These are phyloP conservation scores for Polietes domitor DNA, from an alignment of 2,888 invertebrate genomes.

Conservation along the genomic window DNA sequence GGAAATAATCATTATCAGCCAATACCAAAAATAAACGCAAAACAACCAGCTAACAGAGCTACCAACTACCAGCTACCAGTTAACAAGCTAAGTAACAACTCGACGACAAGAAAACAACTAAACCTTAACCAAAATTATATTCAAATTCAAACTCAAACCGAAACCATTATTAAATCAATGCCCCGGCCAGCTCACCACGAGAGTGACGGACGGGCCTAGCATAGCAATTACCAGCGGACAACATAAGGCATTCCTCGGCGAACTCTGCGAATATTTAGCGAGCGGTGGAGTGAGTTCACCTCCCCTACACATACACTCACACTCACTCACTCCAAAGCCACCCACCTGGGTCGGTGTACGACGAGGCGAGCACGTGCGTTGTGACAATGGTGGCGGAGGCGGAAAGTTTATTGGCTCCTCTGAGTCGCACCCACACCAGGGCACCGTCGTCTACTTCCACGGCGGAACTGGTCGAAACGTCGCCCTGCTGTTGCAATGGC, in stretches of 20 bases:
- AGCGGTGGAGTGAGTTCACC: not conserved
- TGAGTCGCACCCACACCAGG: conserved; percentile 58
- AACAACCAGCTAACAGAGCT: conserved; percentile 44
- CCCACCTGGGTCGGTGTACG: not conserved
- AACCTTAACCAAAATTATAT: conserved; percentile 12
- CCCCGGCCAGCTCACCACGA: conserved; percentile 45
- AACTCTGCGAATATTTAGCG: conserved; percentile 5
- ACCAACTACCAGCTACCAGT: conserved; percentile 31
- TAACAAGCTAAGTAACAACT: conserved; percentile 13
- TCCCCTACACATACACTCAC: not conserved
- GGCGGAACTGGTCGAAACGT: conserved; percentile 59
- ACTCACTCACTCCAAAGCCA: not conserved
- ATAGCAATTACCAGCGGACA: conserved; percentile 55
- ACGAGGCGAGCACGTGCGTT: not conserved
- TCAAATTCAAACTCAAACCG: conserved; percentile 21
- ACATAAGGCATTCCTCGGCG: conserved; percentile 29
- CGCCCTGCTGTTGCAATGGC: conserved; percentile 57
- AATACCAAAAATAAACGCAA: conserved; percentile 21
- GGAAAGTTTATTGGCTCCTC: conserved; percentile 52
- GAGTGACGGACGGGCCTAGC: conserved; percentile 52
- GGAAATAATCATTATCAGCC: conserved; percentile 12
- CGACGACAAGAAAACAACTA: conserved; percentile 11
- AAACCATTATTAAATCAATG: conserved; percentile 62
- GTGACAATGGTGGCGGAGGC: conserved; percentile 45
- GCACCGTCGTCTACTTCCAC: conserved; percentile 60